Conservation (phyloP, 2,888 invertebrate genomes). For the Troides helena region DNA sequence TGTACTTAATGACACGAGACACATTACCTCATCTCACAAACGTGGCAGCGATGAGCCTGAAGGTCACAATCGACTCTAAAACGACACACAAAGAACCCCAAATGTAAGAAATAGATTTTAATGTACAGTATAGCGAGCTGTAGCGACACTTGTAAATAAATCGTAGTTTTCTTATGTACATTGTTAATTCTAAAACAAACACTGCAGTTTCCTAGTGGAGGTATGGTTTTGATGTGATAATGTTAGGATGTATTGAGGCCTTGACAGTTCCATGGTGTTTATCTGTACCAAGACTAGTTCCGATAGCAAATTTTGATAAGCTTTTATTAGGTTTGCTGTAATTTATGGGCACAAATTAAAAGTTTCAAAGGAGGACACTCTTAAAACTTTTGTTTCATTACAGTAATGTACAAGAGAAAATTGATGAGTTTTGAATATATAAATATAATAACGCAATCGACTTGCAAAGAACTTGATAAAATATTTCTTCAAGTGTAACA, state of each 20-base stretch:
- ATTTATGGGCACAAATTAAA: too few relatives aligned
- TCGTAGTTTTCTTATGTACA: slow-evolving; percentile 47
- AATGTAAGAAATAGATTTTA: slow-evolving; percentile 27
- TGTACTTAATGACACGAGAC: neutral
- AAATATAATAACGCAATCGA: too few relatives aligned
- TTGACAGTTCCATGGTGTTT: neutral
- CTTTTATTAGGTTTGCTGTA: neutral
- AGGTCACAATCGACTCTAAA: slow-evolving; percentile 8
- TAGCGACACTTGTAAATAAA: slow-evolving; percentile 34
- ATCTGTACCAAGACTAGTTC: neutral
- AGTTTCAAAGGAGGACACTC: too few relatives aligned
- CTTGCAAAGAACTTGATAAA: too few relatives aligned
- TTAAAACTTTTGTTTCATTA: too few relatives aligned
- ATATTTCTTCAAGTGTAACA: too few relatives aligned
- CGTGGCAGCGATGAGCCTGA: slow-evolving; percentile 2
- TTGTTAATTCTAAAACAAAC: slow-evolving; percentile 33
- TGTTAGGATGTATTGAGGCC: neutral
- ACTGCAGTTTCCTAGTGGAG: slow-evolving; percentile 24
- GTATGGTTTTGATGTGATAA: slow-evolving; percentile 9
- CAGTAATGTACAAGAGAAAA: too few relatives aligned
- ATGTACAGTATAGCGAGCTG: slow-evolving; percentile 37
- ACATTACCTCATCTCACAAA: neutral
- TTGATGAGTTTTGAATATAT: too few relatives aligned
- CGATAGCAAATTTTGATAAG: neutral
- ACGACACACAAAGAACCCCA: slow-evolving; percentile 23